A percentile compares a stretch with the other conserved stretches of the same genome.
These are phyloP conservation scores for Stichopus horrens DNA, from an alignment of 53 echinoderm and acorn worm genomes.

Conservation along the genomic window DNA sequence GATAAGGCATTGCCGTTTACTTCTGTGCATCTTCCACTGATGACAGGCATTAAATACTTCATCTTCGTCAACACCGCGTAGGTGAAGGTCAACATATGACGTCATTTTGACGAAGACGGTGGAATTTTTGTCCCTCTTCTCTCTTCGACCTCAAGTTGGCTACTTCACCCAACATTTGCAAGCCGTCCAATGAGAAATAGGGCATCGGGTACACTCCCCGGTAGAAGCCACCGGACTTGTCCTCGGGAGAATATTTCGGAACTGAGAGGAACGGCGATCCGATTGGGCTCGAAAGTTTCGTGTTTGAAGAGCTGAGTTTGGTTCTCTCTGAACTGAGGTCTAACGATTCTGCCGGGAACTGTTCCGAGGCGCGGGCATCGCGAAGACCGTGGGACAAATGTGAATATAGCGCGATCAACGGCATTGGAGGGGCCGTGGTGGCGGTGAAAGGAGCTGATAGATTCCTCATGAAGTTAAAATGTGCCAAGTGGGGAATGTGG, in stretches of 20 bases:
- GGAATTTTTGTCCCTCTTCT: slow-evolving; percentile 17
- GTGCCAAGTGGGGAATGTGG: background rate
- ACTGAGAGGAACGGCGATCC: slow-evolving; percentile 14
- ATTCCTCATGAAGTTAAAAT: slow-evolving; percentile 15
- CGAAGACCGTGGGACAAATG: slow-evolving; percentile 6
- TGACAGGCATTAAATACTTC: too few relatives aligned
- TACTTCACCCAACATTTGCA: slow-evolving; percentile 28
- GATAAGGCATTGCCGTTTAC: too few relatives aligned
- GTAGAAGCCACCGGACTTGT: background rate
- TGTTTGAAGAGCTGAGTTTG: background rate
- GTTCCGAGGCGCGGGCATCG: slow-evolving; percentile 10
- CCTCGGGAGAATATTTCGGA: slow-evolving; percentile 20
- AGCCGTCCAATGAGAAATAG: slow-evolving; percentile 14
- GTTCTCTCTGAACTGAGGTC: background rate
- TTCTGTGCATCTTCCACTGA: too few relatives aligned
- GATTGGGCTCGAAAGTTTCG: slow-evolving; percentile 20
- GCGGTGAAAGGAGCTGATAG: slow-evolving; percentile 11
- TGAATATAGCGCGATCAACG: slow-evolving; percentile 47
- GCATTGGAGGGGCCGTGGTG: slow-evolving; percentile 15
- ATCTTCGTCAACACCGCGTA: too few relatives aligned
- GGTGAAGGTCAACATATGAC: background rate
- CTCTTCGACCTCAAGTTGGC: slow-evolving; percentile 40
- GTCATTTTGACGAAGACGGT: slow-evolving; percentile 12
- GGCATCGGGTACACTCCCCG: slow-evolving; percentile 22
- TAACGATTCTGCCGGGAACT: background rate